Evolutionary conservation across 2,113 vertebrate genomes (phyloP), one percentile per base, ranked within the genome.

Genomic region (Nanorana parkeri): DNA sequence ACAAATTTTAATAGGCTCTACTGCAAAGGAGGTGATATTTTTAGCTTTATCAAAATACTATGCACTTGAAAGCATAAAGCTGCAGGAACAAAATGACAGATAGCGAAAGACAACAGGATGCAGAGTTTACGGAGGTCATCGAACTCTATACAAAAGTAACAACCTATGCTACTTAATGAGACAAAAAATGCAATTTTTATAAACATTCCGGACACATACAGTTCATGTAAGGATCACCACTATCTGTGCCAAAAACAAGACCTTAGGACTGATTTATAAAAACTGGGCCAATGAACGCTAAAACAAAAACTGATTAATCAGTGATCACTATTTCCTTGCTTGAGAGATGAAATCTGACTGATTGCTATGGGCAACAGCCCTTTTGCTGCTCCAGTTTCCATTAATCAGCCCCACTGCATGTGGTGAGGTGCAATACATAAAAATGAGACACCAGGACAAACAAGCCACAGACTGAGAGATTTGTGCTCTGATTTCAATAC

Each of bases 31-130:
- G 7, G 21, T 21, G 10, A 5, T 11, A 55, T 24, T 7, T 47
- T 13, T 47, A 47, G 41, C 41, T 47, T 24, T 23, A 23, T 4
- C 2, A 19, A 23, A 6, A 32, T 17, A 72, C 19, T 10, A 23
- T 10, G 3, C 10, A 24, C 26, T 24, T 23, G 51, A 15, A 29
- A 73, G 56, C 21, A 41, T 63, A 58, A 61, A 63, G 21, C 73
- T 28, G n/a, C 56, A 24, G 21, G 60, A 64, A 52, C 16, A 28
- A 26, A 28, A 52, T 28, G 58, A 21, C 56, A 20, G 58, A 47
- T 11, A 63, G 58, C 10, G 23, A 77, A 19, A 28, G 74, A 64
- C 74, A 65, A 23, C 7, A 28, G 8, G 89, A 86, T 85, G 41
- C 68, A 23, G 47, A 23, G 56, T 54, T 17, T 54, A 23, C 17